Evolutionary conservation across 2,888 invertebrate species (phyloP), one percentile per base, ranked within the genome.

Genomic region (Eristalinus aeneus): DNA sequence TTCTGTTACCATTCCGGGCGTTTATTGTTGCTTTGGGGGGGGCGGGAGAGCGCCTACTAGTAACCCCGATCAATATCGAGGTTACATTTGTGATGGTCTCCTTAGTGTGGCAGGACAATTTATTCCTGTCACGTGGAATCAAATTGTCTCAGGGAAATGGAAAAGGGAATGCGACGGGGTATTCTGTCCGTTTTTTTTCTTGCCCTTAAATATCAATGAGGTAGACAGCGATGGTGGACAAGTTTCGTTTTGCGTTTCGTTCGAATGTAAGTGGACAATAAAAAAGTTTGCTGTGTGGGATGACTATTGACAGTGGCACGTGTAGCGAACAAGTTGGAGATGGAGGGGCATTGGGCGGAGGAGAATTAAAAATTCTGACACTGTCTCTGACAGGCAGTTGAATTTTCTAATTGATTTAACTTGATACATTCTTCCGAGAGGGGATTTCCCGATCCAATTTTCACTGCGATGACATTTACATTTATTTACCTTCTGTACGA

Each of bases 91-190:
- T 60, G 32, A 39, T 16, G 16, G 1, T 16, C 4, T n/a, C 31
- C 23, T n/a, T 27, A 46, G 20, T 23, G 58, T 31, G 54, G 12
- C 58, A 60, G 46, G 46, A 22, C 32, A 72, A 61, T 61, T 61
- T 32, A 72, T 72, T 72, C 61, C 46, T 46, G 32, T 72, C 71
- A 72, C 71, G 71, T 61, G 32, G 46, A n/a, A 60, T n/a, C n/a
- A 22, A 46, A 23, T 23, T 71, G 16, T 20, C 36, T 32, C n/a
- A 10, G 9, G 31, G 16, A 39, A 64, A 58, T 60, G 60, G 31
- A 20, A 11, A 12, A 6, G 16, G 60, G 2, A 31, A 22, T 39
- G 16, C 39, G 58, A 27, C 12, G 46, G 46, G 31, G 46, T 46
- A 27, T 16, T 46, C 16, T 72, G 58, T 71, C 27, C 27, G 39